Evolutionary conservation across 2,797 vertebrate species (phyloP).

Genomic region (Tiaroga cobitis): DNA sequence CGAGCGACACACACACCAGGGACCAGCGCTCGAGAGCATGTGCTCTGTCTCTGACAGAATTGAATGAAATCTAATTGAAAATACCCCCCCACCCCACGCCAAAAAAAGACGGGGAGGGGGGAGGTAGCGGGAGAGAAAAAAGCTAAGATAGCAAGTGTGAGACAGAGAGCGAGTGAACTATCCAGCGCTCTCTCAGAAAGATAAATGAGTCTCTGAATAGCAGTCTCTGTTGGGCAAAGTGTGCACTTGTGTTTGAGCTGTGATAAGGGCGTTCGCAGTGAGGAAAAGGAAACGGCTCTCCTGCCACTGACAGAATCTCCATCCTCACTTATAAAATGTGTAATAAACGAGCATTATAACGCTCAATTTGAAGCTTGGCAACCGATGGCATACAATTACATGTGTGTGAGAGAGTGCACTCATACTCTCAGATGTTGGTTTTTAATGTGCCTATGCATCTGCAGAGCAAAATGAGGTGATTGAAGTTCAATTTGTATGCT

Average conservation of each 20-base stretch:
- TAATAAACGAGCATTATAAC: slow-evolving; percentile 43
- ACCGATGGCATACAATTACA: slow-evolving; percentile 11
- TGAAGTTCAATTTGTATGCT: slow-evolving; percentile 99
- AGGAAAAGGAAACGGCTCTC: slow-evolving; percentile 60
- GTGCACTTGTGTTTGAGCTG: slow-evolving; percentile 82
- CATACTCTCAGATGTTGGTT: neutral
- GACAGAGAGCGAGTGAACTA: slow-evolving; percentile 76
- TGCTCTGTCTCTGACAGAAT: slow-evolving; percentile 63
- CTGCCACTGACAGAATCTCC: slow-evolving; percentile 49
- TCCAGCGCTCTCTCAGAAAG: slow-evolving; percentile 76
- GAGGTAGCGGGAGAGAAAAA: slow-evolving; percentile 55
- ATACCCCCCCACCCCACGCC: slow-evolving; percentile 52
- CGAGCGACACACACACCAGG: slow-evolving; percentile 58
- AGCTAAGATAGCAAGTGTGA: slow-evolving; percentile 50
- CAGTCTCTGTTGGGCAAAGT: slow-evolving; percentile 75
- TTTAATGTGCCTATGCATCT: slow-evolving; percentile 78
- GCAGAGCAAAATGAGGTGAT: slow-evolving; percentile 92
- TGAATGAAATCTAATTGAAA: slow-evolving; percentile 75
- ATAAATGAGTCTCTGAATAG: slow-evolving; percentile 87
- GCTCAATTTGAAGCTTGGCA: slow-evolving; percentile 23
- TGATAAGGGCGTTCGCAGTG: slow-evolving; percentile 84
- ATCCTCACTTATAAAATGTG: slow-evolving; percentile 52
- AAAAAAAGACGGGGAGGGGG: slow-evolving; percentile 58
- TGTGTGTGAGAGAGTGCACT: neutral
- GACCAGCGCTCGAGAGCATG: slow-evolving; percentile 52